Conservation (phyloP, 2,888 invertebrate species). For the Harmothoe impar region DNA sequence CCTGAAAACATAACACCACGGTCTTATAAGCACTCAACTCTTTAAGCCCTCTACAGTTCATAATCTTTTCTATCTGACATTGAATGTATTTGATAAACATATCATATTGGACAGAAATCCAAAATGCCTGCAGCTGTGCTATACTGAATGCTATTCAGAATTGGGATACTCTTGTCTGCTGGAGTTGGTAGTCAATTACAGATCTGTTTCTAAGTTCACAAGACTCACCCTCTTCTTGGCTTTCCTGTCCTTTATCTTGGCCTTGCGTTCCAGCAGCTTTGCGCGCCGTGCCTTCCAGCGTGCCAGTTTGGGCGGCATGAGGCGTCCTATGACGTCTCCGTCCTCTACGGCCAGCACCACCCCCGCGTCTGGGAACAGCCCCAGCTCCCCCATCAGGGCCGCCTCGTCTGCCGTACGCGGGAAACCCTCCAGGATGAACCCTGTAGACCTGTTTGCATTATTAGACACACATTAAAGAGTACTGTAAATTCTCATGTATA, state of each 20-base stretch:
- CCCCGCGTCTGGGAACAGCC: constrained; percentile 82
- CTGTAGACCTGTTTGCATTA: constrained; percentile 81
- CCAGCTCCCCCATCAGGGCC: constrained; percentile 79
- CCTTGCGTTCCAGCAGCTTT: constrained; percentile 76
- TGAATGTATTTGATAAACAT: too few relatives aligned
- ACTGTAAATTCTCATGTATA: too few relatives aligned
- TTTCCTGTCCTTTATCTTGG: constrained; percentile 79
- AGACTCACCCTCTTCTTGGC: constrained; percentile 79
- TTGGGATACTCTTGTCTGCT: too few relatives aligned
- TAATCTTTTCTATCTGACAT: too few relatives aligned
- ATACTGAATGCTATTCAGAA: too few relatives aligned
- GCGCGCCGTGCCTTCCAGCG: constrained; percentile 80
- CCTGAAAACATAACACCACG: constrained; percentile 69
- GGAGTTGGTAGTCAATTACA: too few relatives aligned
- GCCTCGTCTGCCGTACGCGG: constrained; percentile 82
- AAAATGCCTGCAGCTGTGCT: too few relatives aligned
- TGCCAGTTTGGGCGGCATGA: constrained; percentile 82
- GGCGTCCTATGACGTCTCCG: constrained; percentile 80
- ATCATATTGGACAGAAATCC: too few relatives aligned
- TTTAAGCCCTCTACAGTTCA: too few relatives aligned
- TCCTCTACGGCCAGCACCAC: constrained; percentile 80
- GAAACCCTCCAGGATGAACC: constrained; percentile 83
- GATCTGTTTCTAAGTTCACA: background rate
- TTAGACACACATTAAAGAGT: too few relatives aligned
- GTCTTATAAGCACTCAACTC: too few relatives aligned